phyloP scores from a whole-genome alignment of 2,113 vertebrate genomes.

The Ceuthmochares aereus region DNA sequence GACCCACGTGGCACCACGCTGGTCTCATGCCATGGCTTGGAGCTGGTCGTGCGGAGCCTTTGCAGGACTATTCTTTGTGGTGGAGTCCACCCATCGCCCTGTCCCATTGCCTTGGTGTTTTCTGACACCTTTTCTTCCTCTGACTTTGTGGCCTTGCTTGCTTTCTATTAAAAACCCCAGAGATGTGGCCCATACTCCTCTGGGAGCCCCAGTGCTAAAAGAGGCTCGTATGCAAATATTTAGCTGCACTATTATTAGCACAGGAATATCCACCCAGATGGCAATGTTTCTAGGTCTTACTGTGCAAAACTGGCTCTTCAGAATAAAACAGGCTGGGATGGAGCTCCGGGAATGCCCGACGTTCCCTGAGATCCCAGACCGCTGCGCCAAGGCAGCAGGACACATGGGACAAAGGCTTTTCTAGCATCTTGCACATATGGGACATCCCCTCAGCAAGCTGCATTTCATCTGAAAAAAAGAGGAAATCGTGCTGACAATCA shows the following conservation, averaged over 20 bases:
- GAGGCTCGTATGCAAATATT: conserved; percentile 59
- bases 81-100: fast-evolving
- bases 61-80: neutral
- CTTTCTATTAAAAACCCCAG: conserved; percentile 65
- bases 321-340: neutral
- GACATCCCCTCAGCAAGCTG: neutral
- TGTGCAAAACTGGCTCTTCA: neutral
- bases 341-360: neutral
- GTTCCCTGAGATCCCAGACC: neutral
- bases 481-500: neutral
- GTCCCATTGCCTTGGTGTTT: neutral
- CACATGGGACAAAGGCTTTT: neutral
- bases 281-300: neutral
- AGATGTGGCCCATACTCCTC: conserved; percentile 1
- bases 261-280: conserved; percentile 19
- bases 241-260: conserved; percentile 46
- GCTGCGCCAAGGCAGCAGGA: neutral
- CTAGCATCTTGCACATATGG: neutral
- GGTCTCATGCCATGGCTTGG: neutral
- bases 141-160: neutral
- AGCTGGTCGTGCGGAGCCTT: neutral
- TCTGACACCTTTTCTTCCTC: conserved; percentile 48
- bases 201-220: conserved; percentile 26
- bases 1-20: neutral
- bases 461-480: neutral